Evolutionary conservation across 2,113 vertebrate species (phyloP).

Genomic region (Egretta garzetta): DNA sequence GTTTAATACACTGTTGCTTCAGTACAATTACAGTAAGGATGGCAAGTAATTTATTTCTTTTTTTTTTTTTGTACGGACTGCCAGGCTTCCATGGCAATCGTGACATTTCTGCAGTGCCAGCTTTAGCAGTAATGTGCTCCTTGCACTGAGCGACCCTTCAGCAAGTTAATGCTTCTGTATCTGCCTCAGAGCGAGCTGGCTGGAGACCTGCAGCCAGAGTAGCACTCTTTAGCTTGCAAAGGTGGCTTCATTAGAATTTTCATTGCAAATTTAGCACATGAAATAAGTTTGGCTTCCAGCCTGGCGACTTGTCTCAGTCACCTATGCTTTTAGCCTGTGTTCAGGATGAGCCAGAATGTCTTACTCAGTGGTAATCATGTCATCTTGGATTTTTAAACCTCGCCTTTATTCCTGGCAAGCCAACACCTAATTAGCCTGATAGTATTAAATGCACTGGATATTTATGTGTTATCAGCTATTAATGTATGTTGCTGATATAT

Average conservation of each 20-base stretch:
- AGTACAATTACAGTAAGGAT: not conserved
- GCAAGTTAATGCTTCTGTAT: not conserved
- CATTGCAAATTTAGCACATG: not conserved
- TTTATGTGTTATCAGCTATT: constrained; percentile 64
- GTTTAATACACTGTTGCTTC: not conserved
- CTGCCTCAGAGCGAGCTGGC: not conserved
- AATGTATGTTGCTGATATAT: not conserved
- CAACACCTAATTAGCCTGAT: constrained; percentile 49
- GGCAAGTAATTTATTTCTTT: not conserved
- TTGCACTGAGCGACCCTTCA: not conserved
- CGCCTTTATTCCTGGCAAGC: constrained; percentile 54
- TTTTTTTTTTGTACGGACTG: not conserved
- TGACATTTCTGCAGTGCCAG: not conserved
- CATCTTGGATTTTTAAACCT: constrained; percentile 49
- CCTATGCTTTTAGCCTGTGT: constrained; percentile 23
- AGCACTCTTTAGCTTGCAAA: not conserved
- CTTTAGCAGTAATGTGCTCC: not conserved
- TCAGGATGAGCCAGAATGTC: constrained; percentile 2
- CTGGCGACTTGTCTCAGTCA: constrained; percentile 33
- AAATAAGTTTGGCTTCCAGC: constrained; percentile 32
- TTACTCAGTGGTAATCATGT: constrained; percentile 37
- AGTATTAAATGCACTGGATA: constrained; percentile 4
- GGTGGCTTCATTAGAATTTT: constrained; percentile 21
- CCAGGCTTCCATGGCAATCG: not conserved
- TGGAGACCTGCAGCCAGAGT: not conserved